These are phyloP conservation scores for Rhea pennata DNA, from an alignment of 2,113 vertebrate genomes.

Conservation along the genomic window DNA sequence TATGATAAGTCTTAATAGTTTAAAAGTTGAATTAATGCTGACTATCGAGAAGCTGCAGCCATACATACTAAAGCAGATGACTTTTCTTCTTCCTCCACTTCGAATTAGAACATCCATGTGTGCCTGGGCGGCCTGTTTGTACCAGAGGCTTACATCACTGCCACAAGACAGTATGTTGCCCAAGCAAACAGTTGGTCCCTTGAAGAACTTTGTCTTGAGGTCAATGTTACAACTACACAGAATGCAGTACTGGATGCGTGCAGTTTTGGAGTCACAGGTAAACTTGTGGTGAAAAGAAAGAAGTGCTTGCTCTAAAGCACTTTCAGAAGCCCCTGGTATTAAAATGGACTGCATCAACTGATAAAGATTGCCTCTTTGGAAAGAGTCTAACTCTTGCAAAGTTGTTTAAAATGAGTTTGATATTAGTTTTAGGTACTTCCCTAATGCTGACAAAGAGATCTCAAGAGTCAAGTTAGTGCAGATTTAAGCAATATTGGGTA, in stretches of 20 bases:
- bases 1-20: background rate
- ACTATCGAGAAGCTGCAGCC: background rate
- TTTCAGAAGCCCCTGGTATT: background rate
- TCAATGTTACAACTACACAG: constrained; percentile 91
- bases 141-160: constrained; percentile 97
- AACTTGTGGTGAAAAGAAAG: background rate
- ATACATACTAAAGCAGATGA: background rate
- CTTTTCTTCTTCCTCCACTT: background rate
- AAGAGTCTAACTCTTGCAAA: background rate
- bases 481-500: background rate
- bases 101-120: constrained; percentile 91
- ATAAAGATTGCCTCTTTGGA: background rate
- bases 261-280: constrained; percentile 98
- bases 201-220: constrained; percentile 95
- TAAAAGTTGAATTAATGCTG: no score
- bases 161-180: constrained; percentile 95
- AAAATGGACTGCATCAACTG: background rate
- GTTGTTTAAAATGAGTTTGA: background rate
- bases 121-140: constrained; percentile 95
- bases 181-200: constrained; percentile 99
- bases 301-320: background rate
- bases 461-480: fast-evolving
- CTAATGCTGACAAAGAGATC: background rate
- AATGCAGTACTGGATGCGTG: constrained; percentile 89
- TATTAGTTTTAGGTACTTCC: background rate